Conservation (phyloP, 2,797 vertebrate species). For the Sphenopsis melanotis region DNA sequence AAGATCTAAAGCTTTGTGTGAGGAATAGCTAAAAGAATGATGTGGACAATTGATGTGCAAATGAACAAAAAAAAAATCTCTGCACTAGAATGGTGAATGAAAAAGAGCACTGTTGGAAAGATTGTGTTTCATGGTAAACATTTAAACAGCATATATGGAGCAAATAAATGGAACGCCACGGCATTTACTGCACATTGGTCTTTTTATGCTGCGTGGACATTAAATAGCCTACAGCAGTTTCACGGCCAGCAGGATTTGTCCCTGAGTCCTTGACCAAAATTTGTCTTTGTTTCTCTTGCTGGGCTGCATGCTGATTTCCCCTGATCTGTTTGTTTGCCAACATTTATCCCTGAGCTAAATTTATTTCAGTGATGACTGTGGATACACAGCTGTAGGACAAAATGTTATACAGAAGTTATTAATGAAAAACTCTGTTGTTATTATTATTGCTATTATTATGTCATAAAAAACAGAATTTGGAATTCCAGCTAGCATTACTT, state of each 20-base stretch:
- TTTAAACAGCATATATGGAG: conserved; percentile 9
- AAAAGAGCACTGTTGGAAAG: background rate
- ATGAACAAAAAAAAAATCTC: background rate
- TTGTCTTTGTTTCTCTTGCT: background rate
- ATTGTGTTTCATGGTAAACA: background rate
- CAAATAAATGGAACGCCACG: conserved; percentile 11
- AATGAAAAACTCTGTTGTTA: background rate
- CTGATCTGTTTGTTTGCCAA: conserved; percentile 14
- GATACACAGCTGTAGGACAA: background rate
- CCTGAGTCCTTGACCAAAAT: conserved; percentile 53
- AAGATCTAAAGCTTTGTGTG: background rate
- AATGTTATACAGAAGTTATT: background rate
- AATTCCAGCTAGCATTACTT: background rate
- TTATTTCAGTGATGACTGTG: background rate
- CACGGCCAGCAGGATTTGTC: conserved; percentile 30
- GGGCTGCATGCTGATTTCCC: conserved; percentile 16
- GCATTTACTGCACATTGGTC: background rate
- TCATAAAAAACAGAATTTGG: background rate
- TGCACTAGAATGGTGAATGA: background rate
- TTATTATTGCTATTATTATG: background rate
- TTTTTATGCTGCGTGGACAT: background rate
- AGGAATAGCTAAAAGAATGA: background rate
- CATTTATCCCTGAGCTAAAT: background rate
- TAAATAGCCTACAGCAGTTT: background rate
- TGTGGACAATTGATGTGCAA: background rate